Base-by-base conservation (phyloP, 2,888 invertebrate genomes). In the Agonopterix heracliana region DNA sequence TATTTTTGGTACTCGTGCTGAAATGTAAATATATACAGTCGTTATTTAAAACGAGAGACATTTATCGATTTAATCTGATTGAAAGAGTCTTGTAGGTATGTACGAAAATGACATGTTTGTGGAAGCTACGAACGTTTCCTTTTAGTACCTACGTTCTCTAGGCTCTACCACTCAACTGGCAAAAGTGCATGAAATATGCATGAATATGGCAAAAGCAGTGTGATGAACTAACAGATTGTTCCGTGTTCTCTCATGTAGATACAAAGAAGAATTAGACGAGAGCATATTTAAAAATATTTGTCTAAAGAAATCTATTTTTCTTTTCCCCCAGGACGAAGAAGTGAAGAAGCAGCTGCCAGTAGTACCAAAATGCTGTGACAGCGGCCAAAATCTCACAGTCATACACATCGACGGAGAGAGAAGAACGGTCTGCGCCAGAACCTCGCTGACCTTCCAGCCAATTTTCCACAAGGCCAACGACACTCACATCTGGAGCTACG, bases 301-400 rank as follows among this genome's bases (percentile, higher is more conserved):
- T 36, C n/a, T 36, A 2, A 9, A 7, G 0, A 2, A 9, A n/a
- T 35, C 9, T 35, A 10, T 9, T 10, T 38, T 10, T 35, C 34
- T 41, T 46, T 11, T 46, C 49, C 54, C 57, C 46, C 58, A 75
- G 74, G 74, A 81, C 51, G 83, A 84, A 55, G 76, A 79, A 65
- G 75, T 64, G 9, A 82, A 74, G 59, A 69, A 86, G 57, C 73
- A 76, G 59, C 61, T 87, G 55, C 81, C 85, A 17, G 82, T 88
- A 4, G 89, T 89, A 0, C 84, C 85, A 36, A 90, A 90, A 63
- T 90, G 90, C 68, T 90, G 90, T 56, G 85, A 87, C 2, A 82
- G 84, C 44, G 89, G 89, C 0, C 84, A 89, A 57, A 89, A 87
- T 52, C 66, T 89, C 36, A 81, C 78, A 1, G 65, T 78, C 12